These are phyloP conservation scores for Menidia menidia DNA, from an alignment of 2,797 vertebrate species.

Conservation along the genomic window DNA sequence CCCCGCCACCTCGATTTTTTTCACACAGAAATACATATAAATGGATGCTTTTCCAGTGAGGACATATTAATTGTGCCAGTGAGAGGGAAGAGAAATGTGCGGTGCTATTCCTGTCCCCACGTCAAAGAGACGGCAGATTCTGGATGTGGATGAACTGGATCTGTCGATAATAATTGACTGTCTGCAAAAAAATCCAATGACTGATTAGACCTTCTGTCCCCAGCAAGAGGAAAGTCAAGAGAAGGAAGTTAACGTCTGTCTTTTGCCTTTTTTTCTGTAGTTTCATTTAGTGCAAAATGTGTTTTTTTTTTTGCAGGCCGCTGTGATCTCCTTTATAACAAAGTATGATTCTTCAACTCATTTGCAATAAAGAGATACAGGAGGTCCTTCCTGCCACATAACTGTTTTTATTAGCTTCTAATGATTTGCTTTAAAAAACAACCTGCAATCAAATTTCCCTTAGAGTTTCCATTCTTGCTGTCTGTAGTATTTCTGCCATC, in stretches of 20 bases:
- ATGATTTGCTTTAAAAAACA: not conserved
- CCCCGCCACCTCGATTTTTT: too few relatives aligned
- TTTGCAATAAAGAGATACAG: too few relatives aligned
- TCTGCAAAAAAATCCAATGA: slow-evolving; percentile 19
- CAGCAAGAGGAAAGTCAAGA: not conserved
- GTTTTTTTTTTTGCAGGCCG: not conserved
- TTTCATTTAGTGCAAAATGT: too few relatives aligned
- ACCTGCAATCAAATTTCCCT: too few relatives aligned
- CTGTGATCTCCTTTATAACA: too few relatives aligned
- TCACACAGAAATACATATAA: slow-evolving; percentile 9
- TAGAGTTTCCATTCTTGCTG: too few relatives aligned
- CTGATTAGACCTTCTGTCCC: slow-evolving; percentile 33
- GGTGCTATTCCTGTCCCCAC: slow-evolving; percentile 35
- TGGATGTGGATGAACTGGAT: slow-evolving; percentile 20
- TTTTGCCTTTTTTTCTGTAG: not conserved
- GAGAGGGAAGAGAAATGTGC: slow-evolving; percentile 21
- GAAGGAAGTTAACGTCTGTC: not conserved
- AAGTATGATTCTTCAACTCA: too few relatives aligned
- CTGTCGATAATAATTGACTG: slow-evolving; percentile 32
- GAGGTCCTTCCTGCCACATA: too few relatives aligned
- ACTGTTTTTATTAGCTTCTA: not conserved
- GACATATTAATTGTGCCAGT: slow-evolving; percentile 34
- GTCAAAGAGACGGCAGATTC: slow-evolving; percentile 19
- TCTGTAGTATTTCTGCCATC: too few relatives aligned
- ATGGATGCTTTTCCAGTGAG: slow-evolving; percentile 7